Evolutionary conservation across 2,888 invertebrate genomes (phyloP).

Genomic region (Isotomurus palustris): DNA sequence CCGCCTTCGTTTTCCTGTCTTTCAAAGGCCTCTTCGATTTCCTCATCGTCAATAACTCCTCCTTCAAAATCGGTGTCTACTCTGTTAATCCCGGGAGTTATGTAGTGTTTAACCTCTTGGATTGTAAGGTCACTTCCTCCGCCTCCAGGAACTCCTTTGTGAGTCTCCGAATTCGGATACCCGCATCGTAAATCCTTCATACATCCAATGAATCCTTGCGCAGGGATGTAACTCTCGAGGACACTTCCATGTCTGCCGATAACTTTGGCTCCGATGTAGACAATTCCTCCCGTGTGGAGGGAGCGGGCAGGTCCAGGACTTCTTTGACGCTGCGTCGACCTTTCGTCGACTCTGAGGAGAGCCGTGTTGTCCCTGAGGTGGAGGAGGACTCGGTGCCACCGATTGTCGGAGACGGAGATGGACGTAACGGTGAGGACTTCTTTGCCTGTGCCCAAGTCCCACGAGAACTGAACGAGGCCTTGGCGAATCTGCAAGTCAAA

Average conservation of each 20-base stretch:
- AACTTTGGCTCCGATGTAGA: constrained; percentile 44
- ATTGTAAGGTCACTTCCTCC: constrained; percentile 38
- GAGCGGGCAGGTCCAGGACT: constrained; percentile 43
- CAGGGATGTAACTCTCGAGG: constrained; percentile 43
- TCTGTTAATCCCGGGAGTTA: constrained; percentile 41
- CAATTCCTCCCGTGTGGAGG: constrained; percentile 43
- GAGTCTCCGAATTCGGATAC: constrained; percentile 55
- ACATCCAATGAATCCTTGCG: constrained; percentile 84
- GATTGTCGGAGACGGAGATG: constrained; percentile 70
- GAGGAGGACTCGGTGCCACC: constrained; percentile 66
- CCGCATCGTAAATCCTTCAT: constrained; percentile 80
- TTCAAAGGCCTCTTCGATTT: constrained; percentile 23
- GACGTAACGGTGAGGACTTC: constrained; percentile 73
- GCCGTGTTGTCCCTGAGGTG: constrained; percentile 45
- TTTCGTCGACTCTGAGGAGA: constrained; percentile 42
- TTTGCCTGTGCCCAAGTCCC: constrained; percentile 88
- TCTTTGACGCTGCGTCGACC: constrained; percentile 43
- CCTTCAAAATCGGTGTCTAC: constrained; percentile 28
- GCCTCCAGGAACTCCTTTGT: too few relatives aligned
- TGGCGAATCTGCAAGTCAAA: constrained; percentile 60
- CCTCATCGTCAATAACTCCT: constrained; percentile 28
- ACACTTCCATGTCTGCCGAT: constrained; percentile 41
- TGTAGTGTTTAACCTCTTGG: constrained; percentile 46
- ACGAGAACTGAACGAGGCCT: constrained; percentile 81
- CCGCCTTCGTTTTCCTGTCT: constrained; percentile 12